A percentile compares a stretch with the other conserved stretches of the same genome.
These are phyloP conservation scores for Leptinotarsa lineolata DNA, from an alignment of 1,140 invertebrate genomes.

Conservation along the genomic window DNA sequence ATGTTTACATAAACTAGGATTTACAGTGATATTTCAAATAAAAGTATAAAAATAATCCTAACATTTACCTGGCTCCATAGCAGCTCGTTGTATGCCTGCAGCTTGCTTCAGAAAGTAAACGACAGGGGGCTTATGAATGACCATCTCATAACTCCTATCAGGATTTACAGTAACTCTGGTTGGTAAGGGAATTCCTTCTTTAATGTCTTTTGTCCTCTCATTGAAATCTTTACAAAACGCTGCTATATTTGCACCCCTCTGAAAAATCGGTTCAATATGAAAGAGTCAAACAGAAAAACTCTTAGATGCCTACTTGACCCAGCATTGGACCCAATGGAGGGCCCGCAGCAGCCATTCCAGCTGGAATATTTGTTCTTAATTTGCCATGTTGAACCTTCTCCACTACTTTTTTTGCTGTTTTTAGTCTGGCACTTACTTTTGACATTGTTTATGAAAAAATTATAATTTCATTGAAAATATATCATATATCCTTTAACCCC, in stretches of 20 bases:
- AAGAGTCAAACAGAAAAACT: background rate
- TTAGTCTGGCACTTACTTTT: conserved; percentile 68
- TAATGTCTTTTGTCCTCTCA: conserved; percentile 88
- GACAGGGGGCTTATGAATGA: conserved; percentile 82
- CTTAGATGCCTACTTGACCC: conserved; percentile 72
- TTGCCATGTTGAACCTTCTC: conserved; percentile 78
- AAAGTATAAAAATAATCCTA: background rate
- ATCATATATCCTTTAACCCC: too few species aligned
- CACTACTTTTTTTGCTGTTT: conserved; percentile 68
- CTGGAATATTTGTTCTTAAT: conserved; percentile 79
- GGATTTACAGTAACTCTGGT: conserved; percentile 80
- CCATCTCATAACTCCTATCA: conserved; percentile 84
- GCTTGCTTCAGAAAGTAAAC: conserved; percentile 93
- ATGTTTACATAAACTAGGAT: conserved; percentile 24
- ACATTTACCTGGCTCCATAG: conserved; percentile 71
- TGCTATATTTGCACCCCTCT: conserved; percentile 95
- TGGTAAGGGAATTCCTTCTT: conserved; percentile 90
- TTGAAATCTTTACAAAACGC: conserved; percentile 99
- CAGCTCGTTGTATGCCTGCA: conserved; percentile 84
- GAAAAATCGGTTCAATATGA: conserved; percentile 42
- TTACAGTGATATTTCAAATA: background rate
- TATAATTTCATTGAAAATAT: too few species aligned
- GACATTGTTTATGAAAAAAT: conserved; percentile 63
- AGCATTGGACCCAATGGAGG: conserved; percentile 91
- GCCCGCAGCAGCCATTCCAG: conserved; percentile 82